Conservation (phyloP, 2,888 invertebrate species). For the Bombyx huttoni region DNA sequence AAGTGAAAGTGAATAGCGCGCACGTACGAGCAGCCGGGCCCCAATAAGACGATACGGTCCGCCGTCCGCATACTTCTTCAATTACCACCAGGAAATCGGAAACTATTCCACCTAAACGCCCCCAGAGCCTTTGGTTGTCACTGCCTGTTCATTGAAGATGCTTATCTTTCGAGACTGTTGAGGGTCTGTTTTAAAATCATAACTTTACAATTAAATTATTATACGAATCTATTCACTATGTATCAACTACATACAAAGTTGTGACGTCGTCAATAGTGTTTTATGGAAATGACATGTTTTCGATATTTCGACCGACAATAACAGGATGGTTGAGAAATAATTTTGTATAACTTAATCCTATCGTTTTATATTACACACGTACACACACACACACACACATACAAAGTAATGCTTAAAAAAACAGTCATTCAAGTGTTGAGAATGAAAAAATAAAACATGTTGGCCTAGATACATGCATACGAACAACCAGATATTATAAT, state of each 20-base stretch:
- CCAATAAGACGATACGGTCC: slow-evolving; percentile 61
- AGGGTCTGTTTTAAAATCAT: too few relatives aligned
- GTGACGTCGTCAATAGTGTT: too few relatives aligned
- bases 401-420: too few relatives aligned
- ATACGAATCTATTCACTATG: too few relatives aligned
- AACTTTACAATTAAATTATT: too few relatives aligned
- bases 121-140: slow-evolving; percentile 21
- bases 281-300: too few relatives aligned
- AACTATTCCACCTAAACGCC: slow-evolving; percentile 37
- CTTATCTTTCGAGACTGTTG: too few relatives aligned
- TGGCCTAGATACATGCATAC: slow-evolving; percentile 4
- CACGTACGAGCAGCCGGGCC: slow-evolving; percentile 59
- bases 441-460: background rate
- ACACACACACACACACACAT: background rate
- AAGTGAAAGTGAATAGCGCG: slow-evolving; percentile 68
- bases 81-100: slow-evolving; percentile 69
- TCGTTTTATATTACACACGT: too few relatives aligned
- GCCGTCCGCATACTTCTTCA: slow-evolving; percentile 67
- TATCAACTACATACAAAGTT: too few relatives aligned
- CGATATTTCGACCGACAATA: too few relatives aligned
- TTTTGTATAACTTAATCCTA: too few relatives aligned
- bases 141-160: background rate
- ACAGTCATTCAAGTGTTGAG: background rate
- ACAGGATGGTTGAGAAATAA: too few relatives aligned
- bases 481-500: slow-evolving; percentile 1